A percentile compares a stretch with the other conserved stretches of the same genome.
phyloP scores from a whole-genome alignment of 2,888 invertebrate species.

The Orthosia gracilis region DNA sequence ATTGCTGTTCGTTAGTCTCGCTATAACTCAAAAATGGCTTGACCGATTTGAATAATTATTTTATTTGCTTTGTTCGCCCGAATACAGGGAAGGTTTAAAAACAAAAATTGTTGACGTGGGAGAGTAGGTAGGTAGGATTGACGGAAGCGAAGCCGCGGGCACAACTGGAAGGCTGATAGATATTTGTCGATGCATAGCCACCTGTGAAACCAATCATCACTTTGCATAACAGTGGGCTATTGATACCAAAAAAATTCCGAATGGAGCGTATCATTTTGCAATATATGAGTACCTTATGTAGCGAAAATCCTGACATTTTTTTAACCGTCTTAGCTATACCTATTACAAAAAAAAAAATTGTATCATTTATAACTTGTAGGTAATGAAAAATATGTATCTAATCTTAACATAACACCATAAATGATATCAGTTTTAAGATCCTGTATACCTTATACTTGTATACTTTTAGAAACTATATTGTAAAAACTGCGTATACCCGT shows the following conservation, averaged over 20 bases:
- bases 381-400: conserved; percentile 12
- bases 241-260: conserved; percentile 11
- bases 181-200: conserved; percentile 26
- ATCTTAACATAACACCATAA: conserved; percentile 34
- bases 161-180: conserved; percentile 17
- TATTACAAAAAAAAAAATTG: neutral
- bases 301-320: neutral
- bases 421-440: conserved; percentile 29
- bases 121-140: too few relatives aligned
- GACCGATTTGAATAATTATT: too few relatives aligned
- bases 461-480: neutral
- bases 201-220: conserved; percentile 27
- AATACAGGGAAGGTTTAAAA: too few relatives aligned
- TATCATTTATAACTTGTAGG: neutral
- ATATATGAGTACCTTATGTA: neutral
- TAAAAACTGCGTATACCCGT: neutral
- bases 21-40: too few relatives aligned
- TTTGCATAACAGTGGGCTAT: conserved; percentile 46
- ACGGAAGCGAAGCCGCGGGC: too few relatives aligned
- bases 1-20: too few relatives aligned
- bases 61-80: too few relatives aligned
- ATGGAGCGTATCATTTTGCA: conserved; percentile 9
- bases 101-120: too few relatives aligned
- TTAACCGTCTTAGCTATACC: neutral
- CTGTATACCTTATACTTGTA: neutral